phyloP scores from a whole-genome alignment of 2,797 vertebrate species.

The Sebastolobus alascanus region DNA sequence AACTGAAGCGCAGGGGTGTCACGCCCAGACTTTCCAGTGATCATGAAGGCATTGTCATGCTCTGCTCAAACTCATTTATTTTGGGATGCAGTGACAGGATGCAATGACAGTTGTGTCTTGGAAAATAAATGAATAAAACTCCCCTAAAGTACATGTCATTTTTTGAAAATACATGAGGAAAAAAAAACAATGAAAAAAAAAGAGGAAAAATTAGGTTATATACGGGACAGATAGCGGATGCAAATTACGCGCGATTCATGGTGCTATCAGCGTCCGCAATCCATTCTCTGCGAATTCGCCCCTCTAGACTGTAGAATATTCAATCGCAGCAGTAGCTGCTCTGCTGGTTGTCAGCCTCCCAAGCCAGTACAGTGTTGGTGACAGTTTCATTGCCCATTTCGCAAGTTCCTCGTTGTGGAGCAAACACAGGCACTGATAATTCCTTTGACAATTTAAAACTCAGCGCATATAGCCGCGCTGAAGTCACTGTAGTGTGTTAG shows the following conservation, averaged over 20 bases:
- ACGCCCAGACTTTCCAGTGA: not conserved
- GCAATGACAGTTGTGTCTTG: not conserved
- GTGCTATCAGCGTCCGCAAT: not conserved
- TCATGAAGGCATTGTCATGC: not conserved
- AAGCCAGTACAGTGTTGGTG: conserved; percentile 25
- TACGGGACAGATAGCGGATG: not conserved
- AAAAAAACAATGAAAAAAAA: not conserved
- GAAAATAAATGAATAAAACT: not conserved
- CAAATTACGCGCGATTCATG: not conserved
- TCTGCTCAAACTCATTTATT: not conserved
- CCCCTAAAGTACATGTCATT: not conserved
- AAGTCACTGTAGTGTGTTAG: conserved; percentile 46
- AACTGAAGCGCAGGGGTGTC: not conserved
- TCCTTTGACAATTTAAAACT: conserved; percentile 57
- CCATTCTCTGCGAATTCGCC: not conserved
- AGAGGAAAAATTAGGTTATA: not conserved
- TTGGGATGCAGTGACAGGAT: not conserved
- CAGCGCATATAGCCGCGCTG: conserved; percentile 34
- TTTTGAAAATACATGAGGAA: not conserved
- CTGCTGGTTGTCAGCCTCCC: conserved; percentile 28
- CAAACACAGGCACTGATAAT: conserved; percentile 52
- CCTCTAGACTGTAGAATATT: conserved; percentile 30
- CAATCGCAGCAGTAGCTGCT: conserved; percentile 20
- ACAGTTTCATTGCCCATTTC: conserved; percentile 56
- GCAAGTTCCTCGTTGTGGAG: conserved; percentile 43